These are phyloP conservation scores for Mesaphorura yosii DNA, from an alignment of 1,140 invertebrate species.

Conservation along the genomic window DNA sequence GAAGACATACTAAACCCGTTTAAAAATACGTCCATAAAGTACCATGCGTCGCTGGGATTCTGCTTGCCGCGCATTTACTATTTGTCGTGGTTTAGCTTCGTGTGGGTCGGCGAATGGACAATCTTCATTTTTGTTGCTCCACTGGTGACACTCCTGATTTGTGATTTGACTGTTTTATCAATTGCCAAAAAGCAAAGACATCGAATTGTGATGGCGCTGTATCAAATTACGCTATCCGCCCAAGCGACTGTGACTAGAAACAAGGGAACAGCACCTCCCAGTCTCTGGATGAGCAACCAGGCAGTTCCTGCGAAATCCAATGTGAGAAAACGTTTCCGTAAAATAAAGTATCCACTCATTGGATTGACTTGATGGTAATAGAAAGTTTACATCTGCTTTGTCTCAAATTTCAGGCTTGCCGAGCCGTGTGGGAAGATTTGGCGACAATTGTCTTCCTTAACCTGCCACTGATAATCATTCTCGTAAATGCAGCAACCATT, in stretches of 20 bases:
- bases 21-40: too few relatives aligned
- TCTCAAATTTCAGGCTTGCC: too few relatives aligned
- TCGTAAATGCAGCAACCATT: conserved; percentile 11
- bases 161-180: conserved; percentile 46
- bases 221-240: conserved; percentile 67
- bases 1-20: too few relatives aligned
- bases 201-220: conserved; percentile 68
- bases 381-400: too few relatives aligned
- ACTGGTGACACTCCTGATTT: conserved; percentile 25
- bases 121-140: conserved; percentile 25
- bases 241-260: conserved; percentile 41
- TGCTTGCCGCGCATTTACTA: conserved; percentile 26
- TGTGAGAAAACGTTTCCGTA: too few relatives aligned
- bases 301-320: conserved; percentile 27
- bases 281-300: conserved; percentile 28
- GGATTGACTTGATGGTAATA: too few relatives aligned
- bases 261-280: conserved; percentile 27
- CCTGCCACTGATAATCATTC: conserved; percentile 29
- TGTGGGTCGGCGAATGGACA: conserved; percentile 24
- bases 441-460: conserved; percentile 25
- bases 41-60: conserved; percentile 17
- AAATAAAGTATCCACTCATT: not conserved
- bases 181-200: conserved; percentile 69
- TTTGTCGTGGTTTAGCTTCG: conserved; percentile 12
- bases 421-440: conserved; percentile 28